phyloP scores from a whole-genome alignment of 37 sponge, comb jelly and placozoan species.

The Haliclona indistincta region DNA sequence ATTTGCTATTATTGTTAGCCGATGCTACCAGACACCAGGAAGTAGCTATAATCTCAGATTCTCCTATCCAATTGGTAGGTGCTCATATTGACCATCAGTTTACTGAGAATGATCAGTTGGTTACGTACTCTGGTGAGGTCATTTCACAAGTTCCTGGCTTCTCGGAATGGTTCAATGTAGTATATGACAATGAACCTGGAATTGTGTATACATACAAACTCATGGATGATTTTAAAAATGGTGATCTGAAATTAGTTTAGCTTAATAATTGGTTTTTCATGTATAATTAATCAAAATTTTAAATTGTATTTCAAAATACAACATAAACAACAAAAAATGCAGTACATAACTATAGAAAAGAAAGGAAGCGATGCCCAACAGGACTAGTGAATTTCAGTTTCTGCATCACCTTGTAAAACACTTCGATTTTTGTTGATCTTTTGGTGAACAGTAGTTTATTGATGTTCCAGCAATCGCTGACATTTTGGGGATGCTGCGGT shows the following conservation, averaged over 20 bases:
- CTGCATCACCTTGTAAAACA: too few species aligned
- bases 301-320: too few species aligned
- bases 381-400: too few species aligned
- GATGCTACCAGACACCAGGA: not conserved
- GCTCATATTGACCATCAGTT: not conserved
- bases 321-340: too few species aligned
- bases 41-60: not conserved
- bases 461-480: too few species aligned
- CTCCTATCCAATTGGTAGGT: not conserved
- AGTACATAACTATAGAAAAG: too few species aligned
- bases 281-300: too few species aligned
- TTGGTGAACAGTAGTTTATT: too few species aligned
- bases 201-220: slow-evolving; percentile 3
- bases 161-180: not conserved
- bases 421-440: too few species aligned
- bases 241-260: not conserved
- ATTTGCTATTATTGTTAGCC: not conserved
- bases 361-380: too few species aligned
- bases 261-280: not conserved
- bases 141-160: slow-evolving; percentile 13
- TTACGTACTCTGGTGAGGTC: not conserved
- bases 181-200: slow-evolving; percentile 6
- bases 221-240: not conserved
- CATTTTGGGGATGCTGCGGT: too few species aligned
- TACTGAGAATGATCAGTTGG: not conserved